A percentile compares a stretch with the other conserved stretches of the same genome.
These are phyloP conservation scores for Cheilosia grossa DNA, from an alignment of 2,888 invertebrate species.

Conservation along the genomic window DNA sequence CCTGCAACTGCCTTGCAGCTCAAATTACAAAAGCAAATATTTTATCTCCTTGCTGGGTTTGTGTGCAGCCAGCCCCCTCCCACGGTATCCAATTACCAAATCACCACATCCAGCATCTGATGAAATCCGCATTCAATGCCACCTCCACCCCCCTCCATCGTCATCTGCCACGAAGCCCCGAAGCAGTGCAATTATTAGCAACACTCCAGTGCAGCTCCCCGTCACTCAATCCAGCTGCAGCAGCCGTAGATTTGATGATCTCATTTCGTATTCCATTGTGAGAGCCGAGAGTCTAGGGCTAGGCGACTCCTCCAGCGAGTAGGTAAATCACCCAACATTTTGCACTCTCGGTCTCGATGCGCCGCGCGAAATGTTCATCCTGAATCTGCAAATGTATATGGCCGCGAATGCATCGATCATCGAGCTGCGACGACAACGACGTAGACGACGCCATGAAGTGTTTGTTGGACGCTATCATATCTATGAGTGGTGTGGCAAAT, in stretches of 20 bases:
- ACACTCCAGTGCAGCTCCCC: conserved; percentile 61
- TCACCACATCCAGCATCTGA: conserved; percentile 74
- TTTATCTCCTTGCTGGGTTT: conserved; percentile 44
- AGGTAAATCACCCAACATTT: conserved; percentile 50
- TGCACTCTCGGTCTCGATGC: conserved; percentile 29
- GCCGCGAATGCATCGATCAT: conserved; percentile 70
- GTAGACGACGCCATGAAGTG: conserved; percentile 61
- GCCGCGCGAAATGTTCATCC: conserved; percentile 60
- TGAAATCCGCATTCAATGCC: conserved; percentile 71
- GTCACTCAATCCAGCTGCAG: conserved; percentile 30
- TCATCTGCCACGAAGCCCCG: conserved; percentile 36
- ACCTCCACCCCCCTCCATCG: conserved; percentile 46
- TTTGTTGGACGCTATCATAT: conserved; percentile 19
- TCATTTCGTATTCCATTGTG: conserved; percentile 73
- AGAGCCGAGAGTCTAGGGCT: conserved; percentile 10
- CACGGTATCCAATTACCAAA: conserved; percentile 73
- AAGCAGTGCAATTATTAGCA: conserved; percentile 70
- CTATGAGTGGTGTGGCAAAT: conserved; percentile 49
- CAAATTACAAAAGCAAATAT: conserved; percentile 72
- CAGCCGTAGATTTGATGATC: conserved; percentile 66
- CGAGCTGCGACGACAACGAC: conserved; percentile 44
- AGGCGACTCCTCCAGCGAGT: conserved; percentile 54
- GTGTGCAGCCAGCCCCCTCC: conserved; percentile 33
- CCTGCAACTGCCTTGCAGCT: conserved; percentile 44
- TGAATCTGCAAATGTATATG: conserved; percentile 56